Evolutionary conservation across 2,888 invertebrate species (phyloP).

Genomic region (Stenichneumon culpator): DNA sequence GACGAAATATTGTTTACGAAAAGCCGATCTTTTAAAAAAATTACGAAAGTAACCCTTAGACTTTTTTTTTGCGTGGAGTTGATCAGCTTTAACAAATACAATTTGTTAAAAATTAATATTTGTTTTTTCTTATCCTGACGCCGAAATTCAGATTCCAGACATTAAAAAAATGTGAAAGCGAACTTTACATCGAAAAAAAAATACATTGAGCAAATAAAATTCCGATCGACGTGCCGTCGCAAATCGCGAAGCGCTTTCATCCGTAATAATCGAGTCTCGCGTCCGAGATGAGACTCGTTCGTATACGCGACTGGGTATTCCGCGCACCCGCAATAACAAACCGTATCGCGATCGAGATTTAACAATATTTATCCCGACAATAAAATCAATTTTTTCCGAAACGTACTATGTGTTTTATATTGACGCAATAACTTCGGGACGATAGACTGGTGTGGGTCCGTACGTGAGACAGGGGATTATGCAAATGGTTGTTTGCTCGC

Average conservation of each 20-base stretch:
- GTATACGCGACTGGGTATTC: background rate
- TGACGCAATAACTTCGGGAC: conserved; percentile 39
- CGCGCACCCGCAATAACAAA: conserved; percentile 13
- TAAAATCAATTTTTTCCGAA: conserved; percentile 9
- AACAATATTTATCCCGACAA: conserved; percentile 4
- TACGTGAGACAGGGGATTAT: conserved; percentile 30
- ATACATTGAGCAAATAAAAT: background rate
- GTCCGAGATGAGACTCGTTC: background rate
- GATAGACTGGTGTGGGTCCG: conserved; percentile 25
- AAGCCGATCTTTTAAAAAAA: too few species aligned
- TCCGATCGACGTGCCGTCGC: background rate
- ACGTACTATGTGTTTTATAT: conserved; percentile 12
- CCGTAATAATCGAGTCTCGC: background rate
- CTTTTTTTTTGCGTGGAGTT: too few species aligned
- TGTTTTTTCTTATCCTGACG: background rate
- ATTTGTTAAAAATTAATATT: too few species aligned
- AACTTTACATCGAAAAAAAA: background rate
- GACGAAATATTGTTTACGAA: too few species aligned
- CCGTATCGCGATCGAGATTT: background rate
- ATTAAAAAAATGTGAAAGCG: background rate
- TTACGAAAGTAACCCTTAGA: too few species aligned
- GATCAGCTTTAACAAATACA: too few species aligned
- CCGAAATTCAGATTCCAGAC: background rate
- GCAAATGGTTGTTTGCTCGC: conserved; percentile 53
- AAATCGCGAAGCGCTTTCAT: background rate